Percentiles rank a stretch among this genome's conserved stretches.
These are phyloP conservation scores for Linnaemya vulpina DNA, from an alignment of 2,888 invertebrate genomes.

Conservation along the genomic window DNA sequence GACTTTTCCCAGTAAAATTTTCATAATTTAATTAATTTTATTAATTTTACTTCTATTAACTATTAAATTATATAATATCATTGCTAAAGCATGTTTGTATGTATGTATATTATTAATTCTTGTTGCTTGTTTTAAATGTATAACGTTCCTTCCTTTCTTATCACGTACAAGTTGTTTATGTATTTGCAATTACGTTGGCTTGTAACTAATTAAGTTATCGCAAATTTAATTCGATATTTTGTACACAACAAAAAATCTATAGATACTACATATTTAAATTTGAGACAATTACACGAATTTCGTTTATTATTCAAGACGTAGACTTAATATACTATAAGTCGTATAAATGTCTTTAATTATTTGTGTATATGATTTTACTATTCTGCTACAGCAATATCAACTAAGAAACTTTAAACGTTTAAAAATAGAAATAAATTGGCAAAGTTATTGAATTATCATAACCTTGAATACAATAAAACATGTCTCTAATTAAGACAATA, in stretches of 20 bases:
- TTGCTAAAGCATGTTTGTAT: too few species aligned
- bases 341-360: constrained; percentile 17
- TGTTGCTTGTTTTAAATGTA: background rate
- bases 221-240: constrained; percentile 15
- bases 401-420: background rate
- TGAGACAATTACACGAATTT: constrained; percentile 20
- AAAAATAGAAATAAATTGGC: constrained; percentile 46
- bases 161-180: constrained; percentile 5
- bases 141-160: background rate
- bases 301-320: constrained; percentile 18
- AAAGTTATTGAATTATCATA: constrained; percentile 59
- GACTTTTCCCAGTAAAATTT: too few species aligned
- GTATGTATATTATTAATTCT: background rate
- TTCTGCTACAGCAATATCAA: constrained; percentile 5
- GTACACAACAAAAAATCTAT: background rate
- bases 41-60: too few species aligned
- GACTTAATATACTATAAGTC: background rate
- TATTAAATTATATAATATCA: too few species aligned
- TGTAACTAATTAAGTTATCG: constrained; percentile 26
- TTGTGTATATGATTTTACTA: constrained; percentile 28
- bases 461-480: constrained; percentile 47
- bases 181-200: background rate
- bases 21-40: too few species aligned
- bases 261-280: constrained; percentile 2
- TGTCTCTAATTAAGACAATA: constrained; percentile 35